phyloP scores from a whole-genome alignment of 1,140 invertebrate species.

The Drosophila ironensis region DNA sequence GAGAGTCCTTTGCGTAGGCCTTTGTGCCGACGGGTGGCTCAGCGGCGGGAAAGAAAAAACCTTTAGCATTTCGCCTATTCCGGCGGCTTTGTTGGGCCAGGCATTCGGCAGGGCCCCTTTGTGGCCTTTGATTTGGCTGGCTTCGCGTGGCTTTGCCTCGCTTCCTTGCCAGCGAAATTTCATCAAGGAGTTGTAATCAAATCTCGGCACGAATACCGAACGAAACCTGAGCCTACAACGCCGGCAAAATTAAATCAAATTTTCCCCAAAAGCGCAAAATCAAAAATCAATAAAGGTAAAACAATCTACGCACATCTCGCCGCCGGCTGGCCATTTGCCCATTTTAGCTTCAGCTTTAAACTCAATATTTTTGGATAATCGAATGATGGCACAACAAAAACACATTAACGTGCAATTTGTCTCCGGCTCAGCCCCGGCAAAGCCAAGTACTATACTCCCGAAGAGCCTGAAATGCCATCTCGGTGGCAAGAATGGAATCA shows the following conservation, averaged over 20 bases:
- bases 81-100: constrained; percentile 2
- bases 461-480: not conserved
- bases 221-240: constrained; percentile 51
- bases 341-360: constrained; percentile 53
- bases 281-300: constrained; percentile 77
- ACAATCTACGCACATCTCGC: constrained; percentile 40
- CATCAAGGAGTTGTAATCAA: constrained; percentile 73
- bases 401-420: constrained; percentile 68
- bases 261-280: constrained; percentile 43
- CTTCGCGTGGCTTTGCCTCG: constrained; percentile 3
- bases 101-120: constrained; percentile 16
- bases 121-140: constrained; percentile 36
- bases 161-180: constrained; percentile 52
- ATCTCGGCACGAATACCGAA: constrained; percentile 53
- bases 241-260: constrained; percentile 66
- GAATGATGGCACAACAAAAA: constrained; percentile 64
- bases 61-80: no score
- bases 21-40: not conserved
- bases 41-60: not conserved
- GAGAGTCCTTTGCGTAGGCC: constrained; percentile 22
- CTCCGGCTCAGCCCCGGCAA: not conserved
- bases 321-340: constrained; percentile 15
- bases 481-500: not conserved
- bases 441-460: not conserved
- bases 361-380: constrained; percentile 65